phyloP scores from a whole-genome alignment of 2,888 invertebrate genomes.

The Gasteruption jaculator region DNA sequence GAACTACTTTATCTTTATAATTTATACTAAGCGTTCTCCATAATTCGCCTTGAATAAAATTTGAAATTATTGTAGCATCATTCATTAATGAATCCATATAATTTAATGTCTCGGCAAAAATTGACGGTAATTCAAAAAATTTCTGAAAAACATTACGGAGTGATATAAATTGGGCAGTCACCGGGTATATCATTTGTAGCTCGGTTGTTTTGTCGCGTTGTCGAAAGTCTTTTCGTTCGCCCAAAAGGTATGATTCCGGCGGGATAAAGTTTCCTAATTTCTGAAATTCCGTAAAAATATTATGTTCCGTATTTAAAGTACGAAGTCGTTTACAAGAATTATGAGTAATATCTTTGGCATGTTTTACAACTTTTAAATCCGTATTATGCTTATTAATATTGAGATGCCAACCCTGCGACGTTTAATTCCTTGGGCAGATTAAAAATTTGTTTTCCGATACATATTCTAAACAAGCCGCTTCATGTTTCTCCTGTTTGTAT shows the following conservation, averaged over 20 bases:
- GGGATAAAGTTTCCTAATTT: slow-evolving; percentile 13
- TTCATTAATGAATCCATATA: slow-evolving; percentile 15
- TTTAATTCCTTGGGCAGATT: no score
- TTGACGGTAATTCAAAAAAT: slow-evolving; percentile 17
- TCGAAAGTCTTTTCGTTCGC: slow-evolving; percentile 16
- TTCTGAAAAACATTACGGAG: slow-evolving; percentile 13
- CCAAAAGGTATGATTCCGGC: slow-evolving; percentile 16
- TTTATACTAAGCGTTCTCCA: slow-evolving; percentile 19
- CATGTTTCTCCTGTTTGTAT: no score
- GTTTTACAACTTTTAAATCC: no score
- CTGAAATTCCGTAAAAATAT: no score
- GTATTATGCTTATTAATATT: no score
- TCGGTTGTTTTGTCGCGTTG: slow-evolving; percentile 1
- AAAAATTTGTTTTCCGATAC: no score
- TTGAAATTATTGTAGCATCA: slow-evolving; percentile 15
- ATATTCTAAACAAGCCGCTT: no score
- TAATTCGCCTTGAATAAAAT: slow-evolving; percentile 19
- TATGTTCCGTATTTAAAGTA: no score
- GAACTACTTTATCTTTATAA: no score
- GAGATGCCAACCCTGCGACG: no score
- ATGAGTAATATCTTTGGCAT: no score
- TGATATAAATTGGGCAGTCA: slow-evolving; percentile 19
- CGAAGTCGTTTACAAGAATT: no score
- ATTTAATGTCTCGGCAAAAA: slow-evolving; percentile 13
- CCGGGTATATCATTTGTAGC: slow-evolving; percentile 14